Evolutionary conservation across 1,140 invertebrate genomes (phyloP).

Genomic region (Apis laboriosa): DNA sequence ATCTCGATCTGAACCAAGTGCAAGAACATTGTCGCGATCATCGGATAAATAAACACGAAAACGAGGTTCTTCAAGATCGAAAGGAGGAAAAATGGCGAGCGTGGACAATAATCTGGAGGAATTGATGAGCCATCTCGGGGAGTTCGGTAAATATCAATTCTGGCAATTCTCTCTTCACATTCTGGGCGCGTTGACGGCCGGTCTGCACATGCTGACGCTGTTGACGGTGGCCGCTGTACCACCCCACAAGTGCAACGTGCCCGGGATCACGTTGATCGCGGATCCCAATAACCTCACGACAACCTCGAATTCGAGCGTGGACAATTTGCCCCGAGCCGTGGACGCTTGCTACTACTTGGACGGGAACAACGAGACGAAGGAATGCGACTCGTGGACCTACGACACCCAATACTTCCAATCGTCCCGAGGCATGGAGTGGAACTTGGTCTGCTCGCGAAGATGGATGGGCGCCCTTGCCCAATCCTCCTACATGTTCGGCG

Average conservation of each 20-base stretch:
- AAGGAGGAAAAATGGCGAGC: conserved; percentile 74
- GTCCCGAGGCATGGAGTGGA: conserved; percentile 90
- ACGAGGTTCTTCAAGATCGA: neutral
- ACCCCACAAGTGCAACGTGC: conserved; percentile 86
- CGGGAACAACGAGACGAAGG: conserved; percentile 76
- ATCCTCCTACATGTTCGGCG: conserved; percentile 93
- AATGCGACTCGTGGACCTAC: conserved; percentile 86
- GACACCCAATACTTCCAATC: conserved; percentile 86
- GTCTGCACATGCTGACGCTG: conserved; percentile 89
- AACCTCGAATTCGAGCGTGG: neutral
- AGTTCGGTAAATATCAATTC: conserved; percentile 90
- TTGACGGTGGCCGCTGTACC: conserved; percentile 90
- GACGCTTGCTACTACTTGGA: conserved; percentile 82
- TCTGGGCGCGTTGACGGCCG: conserved; percentile 88
- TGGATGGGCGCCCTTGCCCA: conserved; percentile 92
- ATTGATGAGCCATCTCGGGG: conserved; percentile 87
- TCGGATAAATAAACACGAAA: neutral
- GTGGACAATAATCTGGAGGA: conserved; percentile 85
- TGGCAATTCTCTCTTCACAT: conserved; percentile 88
- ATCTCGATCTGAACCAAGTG: too few species aligned
- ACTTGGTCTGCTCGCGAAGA: conserved; percentile 90
- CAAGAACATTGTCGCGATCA: too few species aligned
- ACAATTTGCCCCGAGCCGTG: conserved; percentile 73
- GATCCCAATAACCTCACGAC: neutral
- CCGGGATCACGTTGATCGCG: conserved; percentile 67